Percentiles rank a stretch among this genome's conserved stretches.
These are phyloP conservation scores for Lordiphosa clarofinis DNA, from an alignment of 1,140 invertebrate genomes.

Conservation along the genomic window DNA sequence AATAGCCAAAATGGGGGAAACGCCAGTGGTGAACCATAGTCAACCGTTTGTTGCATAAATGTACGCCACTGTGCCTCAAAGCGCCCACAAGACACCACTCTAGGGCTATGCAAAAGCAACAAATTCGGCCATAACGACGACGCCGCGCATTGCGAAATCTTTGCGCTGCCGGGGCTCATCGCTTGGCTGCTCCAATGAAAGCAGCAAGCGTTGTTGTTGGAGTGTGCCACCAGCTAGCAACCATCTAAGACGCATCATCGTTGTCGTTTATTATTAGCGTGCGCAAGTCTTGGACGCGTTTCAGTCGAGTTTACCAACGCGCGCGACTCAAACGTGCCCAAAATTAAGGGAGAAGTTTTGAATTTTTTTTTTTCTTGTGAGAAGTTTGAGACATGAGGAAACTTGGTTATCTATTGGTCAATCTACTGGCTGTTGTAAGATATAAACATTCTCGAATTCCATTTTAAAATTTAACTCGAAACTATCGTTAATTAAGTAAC, in stretches of 20 bases:
- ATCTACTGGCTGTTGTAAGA: background rate
- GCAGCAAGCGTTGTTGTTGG: constrained; percentile 26
- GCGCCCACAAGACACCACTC: background rate
- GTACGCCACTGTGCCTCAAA: constrained; percentile 21
- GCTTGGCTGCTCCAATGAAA: constrained; percentile 68
- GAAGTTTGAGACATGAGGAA: background rate
- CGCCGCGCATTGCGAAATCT: constrained; percentile 53
- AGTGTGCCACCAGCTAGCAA: constrained; percentile 10
- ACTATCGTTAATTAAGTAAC: no score
- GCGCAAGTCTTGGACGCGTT: constrained; percentile 41
- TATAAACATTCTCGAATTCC: no score
- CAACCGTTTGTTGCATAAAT: constrained; percentile 62
- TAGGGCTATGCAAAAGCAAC: constrained; percentile 25
- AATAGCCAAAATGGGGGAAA: background rate
- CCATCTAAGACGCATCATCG: constrained; percentile 3
- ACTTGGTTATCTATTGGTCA: no score
- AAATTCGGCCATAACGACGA: constrained; percentile 16
- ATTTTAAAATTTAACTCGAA: no score
- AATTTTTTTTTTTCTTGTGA: constrained; percentile 7
- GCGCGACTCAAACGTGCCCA: constrained; percentile 33
- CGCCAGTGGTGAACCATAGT: background rate
- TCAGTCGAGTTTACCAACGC: constrained; percentile 56
- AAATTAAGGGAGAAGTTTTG: background rate
- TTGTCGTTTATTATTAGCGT: constrained; percentile 52
- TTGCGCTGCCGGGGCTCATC: constrained; percentile 43